Evolutionary conservation across 2,797 vertebrate genomes (phyloP), one percentile per base, ranked within the genome.

Genomic region (Dermochelys coriacea): DNA sequence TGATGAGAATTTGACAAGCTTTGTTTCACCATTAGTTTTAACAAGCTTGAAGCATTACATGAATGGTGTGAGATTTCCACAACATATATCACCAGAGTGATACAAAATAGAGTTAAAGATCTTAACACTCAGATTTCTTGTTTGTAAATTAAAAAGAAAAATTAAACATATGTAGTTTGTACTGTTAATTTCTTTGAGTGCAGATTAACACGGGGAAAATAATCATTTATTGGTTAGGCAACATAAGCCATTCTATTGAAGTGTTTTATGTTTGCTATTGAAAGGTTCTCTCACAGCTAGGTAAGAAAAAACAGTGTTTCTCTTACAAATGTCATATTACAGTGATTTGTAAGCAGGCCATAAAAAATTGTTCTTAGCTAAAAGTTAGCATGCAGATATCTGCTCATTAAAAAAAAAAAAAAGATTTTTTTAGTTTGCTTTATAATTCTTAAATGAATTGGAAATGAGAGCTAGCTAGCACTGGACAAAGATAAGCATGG

Each of bases 401-500:
- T 25, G 21, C n/a, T 82, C 71, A 11, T 11, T 57, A 14, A 52
- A 23, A 91, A 82, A 23, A 91, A 79, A 57, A 23, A 91, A 81
- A 23, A 89, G 75, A 25, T 25, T 45, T 75, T 45, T 12, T 75
- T 47, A 47, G 7, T 49, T 91, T 88, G 71, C 5, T 91, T 90
- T 92, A 89, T 57, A 91, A 90, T 80, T 78, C 41, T 52, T 83
- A 61, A 94, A 87, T 52, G 49, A 89, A 79, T 16, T 90, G 71
- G 15, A 55, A 90, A 85, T 0, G 0, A 77, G 15, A 77, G 11
- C 25, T 77, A 47, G 12, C 27, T 47, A 49, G 27, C 74, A 49
- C 15, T 31, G 45, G 12, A 49, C 14, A 77, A 77, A 77, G 27
- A 27, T 25, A 49, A 47, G 45, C 74, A 49, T 77, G 23, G 14